phyloP scores from a whole-genome alignment of 2,797 vertebrate species.

The Chelonia mydas region DNA sequence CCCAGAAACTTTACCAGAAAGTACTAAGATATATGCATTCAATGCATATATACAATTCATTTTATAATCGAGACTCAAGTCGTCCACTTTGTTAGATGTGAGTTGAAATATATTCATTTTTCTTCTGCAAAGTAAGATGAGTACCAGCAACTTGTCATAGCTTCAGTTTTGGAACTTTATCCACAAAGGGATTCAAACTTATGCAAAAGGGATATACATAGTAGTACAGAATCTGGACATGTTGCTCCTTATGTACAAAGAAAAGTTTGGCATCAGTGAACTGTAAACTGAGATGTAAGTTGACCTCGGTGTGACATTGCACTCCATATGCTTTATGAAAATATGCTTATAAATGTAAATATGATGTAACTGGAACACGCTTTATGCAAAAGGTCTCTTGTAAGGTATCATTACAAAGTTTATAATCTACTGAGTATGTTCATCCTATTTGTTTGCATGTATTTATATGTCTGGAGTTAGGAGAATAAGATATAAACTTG shows the following conservation, averaged over 20 bases:
- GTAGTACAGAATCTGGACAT: background rate
- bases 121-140: constrained; percentile 68
- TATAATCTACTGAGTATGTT: no score
- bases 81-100: constrained; percentile 41
- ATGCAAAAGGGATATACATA: background rate
- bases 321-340: no score
- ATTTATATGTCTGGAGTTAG: no score
- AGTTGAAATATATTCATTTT: background rate
- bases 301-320: background rate
- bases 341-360: no score
- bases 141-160: constrained; percentile 63
- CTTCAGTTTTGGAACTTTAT: constrained; percentile 60
- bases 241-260: background rate
- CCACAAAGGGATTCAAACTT: constrained; percentile 45
- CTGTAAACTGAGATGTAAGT: background rate
- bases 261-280: background rate
- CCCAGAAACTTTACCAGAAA: constrained; percentile 10
- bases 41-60: background rate
- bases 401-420: no score
- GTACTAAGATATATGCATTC: fast-evolving
- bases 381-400: no score
- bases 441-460: no score
- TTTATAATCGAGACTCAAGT: background rate
- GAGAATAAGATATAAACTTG: no score
- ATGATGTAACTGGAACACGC: no score